A percentile compares a stretch with the other conserved stretches of the same genome.
Conservation (phyloP, 2,797 vertebrate species). For the Acrossocheilus fasciatus region DNA sequence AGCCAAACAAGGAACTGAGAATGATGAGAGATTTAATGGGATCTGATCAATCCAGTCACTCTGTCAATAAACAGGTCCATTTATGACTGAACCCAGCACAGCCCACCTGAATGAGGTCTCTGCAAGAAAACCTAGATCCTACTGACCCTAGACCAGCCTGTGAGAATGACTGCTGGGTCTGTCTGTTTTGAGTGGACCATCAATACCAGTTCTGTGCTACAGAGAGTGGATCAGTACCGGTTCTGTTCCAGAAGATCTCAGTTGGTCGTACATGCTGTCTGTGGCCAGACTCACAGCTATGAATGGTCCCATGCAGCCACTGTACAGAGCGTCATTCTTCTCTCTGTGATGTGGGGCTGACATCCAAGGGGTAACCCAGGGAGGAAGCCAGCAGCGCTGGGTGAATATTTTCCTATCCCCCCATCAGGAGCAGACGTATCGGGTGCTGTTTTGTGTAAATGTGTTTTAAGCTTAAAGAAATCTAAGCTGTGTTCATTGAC, state of each 20-base stretch:
- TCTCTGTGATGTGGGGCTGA: conserved; percentile 76
- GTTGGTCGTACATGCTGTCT: conserved; percentile 69
- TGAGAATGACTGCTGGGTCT: conserved; percentile 46
- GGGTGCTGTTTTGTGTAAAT: conserved; percentile 83
- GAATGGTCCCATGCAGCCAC: conserved; percentile 80
- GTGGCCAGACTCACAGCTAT: conserved; percentile 70
- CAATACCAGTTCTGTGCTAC: conserved; percentile 75
- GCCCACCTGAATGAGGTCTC: conserved; percentile 16
- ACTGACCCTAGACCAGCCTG: conserved; percentile 34
- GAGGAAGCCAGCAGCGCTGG: conserved; percentile 65
- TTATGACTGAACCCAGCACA: conserved; percentile 17
- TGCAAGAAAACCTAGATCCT: conserved; percentile 33
- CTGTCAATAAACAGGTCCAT: conserved; percentile 46
- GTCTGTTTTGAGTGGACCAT: conserved; percentile 62
- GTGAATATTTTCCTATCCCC: conserved; percentile 81
- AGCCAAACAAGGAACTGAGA: conserved; percentile 30
- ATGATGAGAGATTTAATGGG: conserved; percentile 36
- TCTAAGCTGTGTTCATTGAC: conserved; percentile 73
- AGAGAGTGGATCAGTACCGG: conserved; percentile 72
- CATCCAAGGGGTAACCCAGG: conserved; percentile 78
- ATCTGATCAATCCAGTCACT: conserved; percentile 40
- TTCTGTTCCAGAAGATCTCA: conserved; percentile 73
- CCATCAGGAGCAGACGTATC: conserved; percentile 78
- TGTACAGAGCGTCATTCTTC: conserved; percentile 83
- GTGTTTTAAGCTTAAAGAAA: conserved; percentile 76